Base-by-base conservation (phyloP, 2,888 invertebrate genomes). In the Subacronicta megacephala region DNA sequence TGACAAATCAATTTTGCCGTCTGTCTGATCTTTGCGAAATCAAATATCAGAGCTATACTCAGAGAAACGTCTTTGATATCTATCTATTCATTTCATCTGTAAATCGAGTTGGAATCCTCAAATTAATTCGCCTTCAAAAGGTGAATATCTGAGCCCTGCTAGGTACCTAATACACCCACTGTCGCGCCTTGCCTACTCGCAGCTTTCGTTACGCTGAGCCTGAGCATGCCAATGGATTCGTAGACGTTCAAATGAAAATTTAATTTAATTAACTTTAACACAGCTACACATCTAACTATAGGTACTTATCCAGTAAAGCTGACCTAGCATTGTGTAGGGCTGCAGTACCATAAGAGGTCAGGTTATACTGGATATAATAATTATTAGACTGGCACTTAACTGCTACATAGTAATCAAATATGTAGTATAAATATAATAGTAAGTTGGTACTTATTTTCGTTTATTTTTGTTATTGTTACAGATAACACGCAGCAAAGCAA, bases 61-160 rank as follows among this genome's bases (percentile, higher is more conserved):
- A 58, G 74, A 72, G 74, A 76, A 75, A 74, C 73, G 65, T 75
- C 84, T 84, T 83, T 83, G 82, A 81, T 79, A 81, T 82, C 75
- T 62, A 75, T 72, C 77, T 73, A 76, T 75, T 82, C 80, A 80
- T 78, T 81, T 79, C 75, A 72, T 78, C 74, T 81, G 77, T 75
- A 81, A 82, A 79, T 82, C 76, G 78, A 82, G 77, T 77, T 81
- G 82, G 78, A 78, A 78, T 82, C 76, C 75, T 62, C 72, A 78
- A 81, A 84, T 84, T 82, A 84, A 82, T 83, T 80, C 70, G 71
- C 70, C 65, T 75, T 81, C 78, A 79, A 83, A 81, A 78, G 74
- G 77, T 77, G 75, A 81, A 78, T 72, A 78, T 75, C 72, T 70
- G 75, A 66, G 58, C 51, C 52, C 44, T 50, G 37, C 33, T 35